phyloP scores from a whole-genome alignment of 2,113 vertebrate species.

The Tragelaphus scriptus region DNA sequence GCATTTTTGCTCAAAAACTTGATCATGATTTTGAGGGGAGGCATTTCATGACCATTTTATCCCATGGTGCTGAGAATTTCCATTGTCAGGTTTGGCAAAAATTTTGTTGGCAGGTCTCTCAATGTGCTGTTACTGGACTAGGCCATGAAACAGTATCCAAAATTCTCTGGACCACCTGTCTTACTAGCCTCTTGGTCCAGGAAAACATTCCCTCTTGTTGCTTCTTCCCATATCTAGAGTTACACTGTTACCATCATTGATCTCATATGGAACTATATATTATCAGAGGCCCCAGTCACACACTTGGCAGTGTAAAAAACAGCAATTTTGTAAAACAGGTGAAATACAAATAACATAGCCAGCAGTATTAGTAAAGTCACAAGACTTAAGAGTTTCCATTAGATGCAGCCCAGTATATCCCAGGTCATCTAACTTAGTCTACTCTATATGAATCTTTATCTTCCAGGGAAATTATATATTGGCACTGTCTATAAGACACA shows the following conservation, averaged over 20 bases:
- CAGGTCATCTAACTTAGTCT: background rate
- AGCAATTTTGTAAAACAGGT: background rate
- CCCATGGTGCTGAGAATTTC: background rate
- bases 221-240: background rate
- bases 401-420: background rate
- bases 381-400: background rate
- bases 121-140: background rate
- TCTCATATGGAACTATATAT: background rate
- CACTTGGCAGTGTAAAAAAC: background rate
- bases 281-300: background rate
- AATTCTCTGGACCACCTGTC: background rate
- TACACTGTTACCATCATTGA: background rate
- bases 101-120: background rate
- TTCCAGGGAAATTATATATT: background rate
- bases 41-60: background rate
- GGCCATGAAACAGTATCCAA: background rate
- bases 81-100: background rate
- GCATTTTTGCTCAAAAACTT: background rate
- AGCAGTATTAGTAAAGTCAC: background rate
- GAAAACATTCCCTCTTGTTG: background rate
- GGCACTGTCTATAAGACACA: background rate
- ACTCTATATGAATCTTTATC: background rate
- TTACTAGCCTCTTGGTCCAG: background rate
- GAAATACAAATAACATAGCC: background rate
- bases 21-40: background rate